Evolutionary conservation across 2,113 vertebrate species (phyloP).

Genomic region (Grantiella picta): DNA sequence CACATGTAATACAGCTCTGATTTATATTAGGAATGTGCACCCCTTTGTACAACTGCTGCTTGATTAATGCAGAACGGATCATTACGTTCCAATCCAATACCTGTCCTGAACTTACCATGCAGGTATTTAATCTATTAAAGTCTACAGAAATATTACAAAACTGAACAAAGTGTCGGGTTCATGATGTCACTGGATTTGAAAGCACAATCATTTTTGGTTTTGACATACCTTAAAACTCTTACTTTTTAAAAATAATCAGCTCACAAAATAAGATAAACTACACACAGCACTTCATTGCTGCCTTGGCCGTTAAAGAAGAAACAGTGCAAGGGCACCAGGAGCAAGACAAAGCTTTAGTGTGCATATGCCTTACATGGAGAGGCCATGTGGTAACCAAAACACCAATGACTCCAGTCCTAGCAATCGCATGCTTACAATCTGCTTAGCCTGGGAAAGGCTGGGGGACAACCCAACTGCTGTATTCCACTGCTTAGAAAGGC

Average conservation of each 20-base stretch:
- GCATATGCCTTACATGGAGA: not conserved
- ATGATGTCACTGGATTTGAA: not conserved
- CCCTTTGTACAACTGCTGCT: not conserved
- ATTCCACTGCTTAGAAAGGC: not conserved
- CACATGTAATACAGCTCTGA: not conserved
- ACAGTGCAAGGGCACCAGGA: not conserved
- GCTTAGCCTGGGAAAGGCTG: not conserved
- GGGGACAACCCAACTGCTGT: not conserved
- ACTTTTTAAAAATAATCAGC: not conserved
- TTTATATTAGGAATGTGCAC: not conserved
- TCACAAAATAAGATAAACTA: not conserved
- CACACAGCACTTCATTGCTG: not conserved
- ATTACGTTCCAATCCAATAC: not conserved
- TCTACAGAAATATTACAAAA: not conserved
- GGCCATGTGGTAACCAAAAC: not conserved
- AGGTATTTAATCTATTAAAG: not conserved
- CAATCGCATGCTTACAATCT: not conserved
- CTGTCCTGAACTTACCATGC: not conserved
- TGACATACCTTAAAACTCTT: not conserved
- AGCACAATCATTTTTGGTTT: not conserved
- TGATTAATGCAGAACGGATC: not conserved
- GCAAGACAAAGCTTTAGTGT: not conserved
- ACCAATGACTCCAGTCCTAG: not conserved
- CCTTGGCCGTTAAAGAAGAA: not conserved
- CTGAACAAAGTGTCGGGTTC: not conserved